Evolutionary conservation across 2,888 invertebrate genomes (phyloP).

Genomic region (Trichogramma dendrolimi): DNA sequence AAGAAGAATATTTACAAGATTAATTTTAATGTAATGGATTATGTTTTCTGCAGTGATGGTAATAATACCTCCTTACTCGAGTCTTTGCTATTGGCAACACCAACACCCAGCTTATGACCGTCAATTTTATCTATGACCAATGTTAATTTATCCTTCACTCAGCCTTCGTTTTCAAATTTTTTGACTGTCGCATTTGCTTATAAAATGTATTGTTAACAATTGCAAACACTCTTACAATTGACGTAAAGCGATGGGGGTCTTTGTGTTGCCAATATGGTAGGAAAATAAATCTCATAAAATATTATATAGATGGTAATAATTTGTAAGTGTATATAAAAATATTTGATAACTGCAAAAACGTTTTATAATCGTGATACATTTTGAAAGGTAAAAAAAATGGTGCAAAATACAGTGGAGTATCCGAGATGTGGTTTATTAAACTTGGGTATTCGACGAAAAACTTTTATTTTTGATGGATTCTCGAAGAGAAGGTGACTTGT

Average conservation of each 20-base stretch:
- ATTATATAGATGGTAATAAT: slow-evolving; percentile 16
- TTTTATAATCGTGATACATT: slow-evolving; percentile 22
- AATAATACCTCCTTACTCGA: slow-evolving; percentile 13
- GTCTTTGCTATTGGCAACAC: slow-evolving; percentile 9
- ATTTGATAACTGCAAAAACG: slow-evolving; percentile 20
- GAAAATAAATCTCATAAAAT: slow-evolving; percentile 17
- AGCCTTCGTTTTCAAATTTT: no score
- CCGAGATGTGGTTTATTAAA: slow-evolving; percentile 1
- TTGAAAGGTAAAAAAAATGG: slow-evolving; percentile 11
- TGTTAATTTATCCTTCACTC: no score
- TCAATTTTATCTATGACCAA: no score
- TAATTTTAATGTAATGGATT: slow-evolving; percentile 9
- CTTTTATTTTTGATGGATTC: slow-evolving; percentile 7
- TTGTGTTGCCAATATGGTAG: not conserved
- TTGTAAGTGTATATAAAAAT: slow-evolving; percentile 24
- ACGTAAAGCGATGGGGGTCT: no score
- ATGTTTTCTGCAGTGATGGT: slow-evolving; percentile 12
- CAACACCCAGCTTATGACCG: no score
- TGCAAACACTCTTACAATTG: no score
- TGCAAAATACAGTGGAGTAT: slow-evolving; percentile 8
- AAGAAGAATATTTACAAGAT: slow-evolving; percentile 13
- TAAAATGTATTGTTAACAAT: no score
- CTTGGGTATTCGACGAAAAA: slow-evolving; percentile 1
- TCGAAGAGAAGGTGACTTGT: no score
- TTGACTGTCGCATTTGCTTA: no score